Base-by-base conservation (phyloP, 2,113 vertebrate genomes). In the Sphaerodactylus townsendi region DNA sequence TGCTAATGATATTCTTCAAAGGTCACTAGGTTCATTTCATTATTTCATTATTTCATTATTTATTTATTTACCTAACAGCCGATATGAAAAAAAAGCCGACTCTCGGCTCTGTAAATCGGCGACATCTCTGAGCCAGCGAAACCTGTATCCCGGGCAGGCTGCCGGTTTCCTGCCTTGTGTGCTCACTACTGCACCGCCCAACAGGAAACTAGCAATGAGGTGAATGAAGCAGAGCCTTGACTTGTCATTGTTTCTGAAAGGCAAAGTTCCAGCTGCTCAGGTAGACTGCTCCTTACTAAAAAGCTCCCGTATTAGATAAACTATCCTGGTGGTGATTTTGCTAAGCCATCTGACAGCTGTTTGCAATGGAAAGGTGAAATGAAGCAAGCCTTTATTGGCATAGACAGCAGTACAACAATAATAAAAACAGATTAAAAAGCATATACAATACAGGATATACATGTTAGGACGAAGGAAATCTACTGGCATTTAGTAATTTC, bases 1-100 rank as follows among this genome's bases (percentile, higher is more conserved):
- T 87, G 88, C 89, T 92, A 91, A 93, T 91, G 91, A 87, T 86
- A 88, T 92, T 82, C 86, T 91, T 73, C 74, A 88, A 88, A 78
- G 77, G 82, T 75, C 81, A 76, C 89, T 79, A 46, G 89, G 88
- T 85, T 75, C 90, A 83, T 85, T 90, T 89, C 88, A 85, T 75
- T 66, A 69, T 39, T 56, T n/a, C n/a, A 44, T 44, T 44, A 44
- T 44, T 44, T n/a, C n/a, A 44, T 44, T 10, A 77, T 41, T 74
- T n/a, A n/a, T n/a, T n/a, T n/a, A n/a, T 73, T 85, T 25, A 85
- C 83, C 86, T 89, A 81, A 83, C 79, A 87, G 79, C 1, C n/a
- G 84, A 85, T 88, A 90, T 68, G 53, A 77, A 64, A 56, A 68
- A 86, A 91, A 88, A 53, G 59, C 35, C 59, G 3, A 17, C 35